Conservation (phyloP, 2,888 invertebrate species). For the Balanococcus diminutus region DNA sequence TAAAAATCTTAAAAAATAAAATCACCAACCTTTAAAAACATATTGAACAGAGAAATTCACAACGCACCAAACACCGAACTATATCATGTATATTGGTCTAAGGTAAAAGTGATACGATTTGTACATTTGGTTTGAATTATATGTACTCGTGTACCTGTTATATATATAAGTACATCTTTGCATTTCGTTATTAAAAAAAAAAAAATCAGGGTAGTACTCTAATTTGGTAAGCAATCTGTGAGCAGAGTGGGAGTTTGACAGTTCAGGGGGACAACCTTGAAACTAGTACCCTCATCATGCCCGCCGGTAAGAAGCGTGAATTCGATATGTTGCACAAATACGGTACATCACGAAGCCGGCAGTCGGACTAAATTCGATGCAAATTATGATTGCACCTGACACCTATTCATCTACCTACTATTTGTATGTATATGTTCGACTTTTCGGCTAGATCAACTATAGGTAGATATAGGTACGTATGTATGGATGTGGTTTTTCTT, state of each 20-base stretch:
- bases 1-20: not conserved
- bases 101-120: conserved; percentile 39
- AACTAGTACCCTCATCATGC: conserved; percentile 39
- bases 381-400: conserved; percentile 54
- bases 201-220: conserved; percentile 47
- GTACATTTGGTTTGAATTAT: conserved; percentile 12
- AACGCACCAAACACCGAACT: conserved; percentile 5
- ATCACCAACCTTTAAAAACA: conserved; percentile 36
- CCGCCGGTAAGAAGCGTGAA: conserved; percentile 45
- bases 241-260: conserved; percentile 36
- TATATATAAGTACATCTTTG: conserved; percentile 44
- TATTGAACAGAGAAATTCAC: not conserved
- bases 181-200: conserved; percentile 18
- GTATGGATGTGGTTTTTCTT: not conserved
- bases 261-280: conserved; percentile 47
- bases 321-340: conserved; percentile 49
- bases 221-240: conserved; percentile 45
- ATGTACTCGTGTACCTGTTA: conserved; percentile 5
- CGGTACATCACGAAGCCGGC: conserved; percentile 53
- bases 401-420: conserved; percentile 17
- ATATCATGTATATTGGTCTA: conserved; percentile 22
- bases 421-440: not conserved
- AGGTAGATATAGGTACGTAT: no score
- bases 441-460: not conserved
- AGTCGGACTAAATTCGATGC: conserved; percentile 52